These are phyloP conservation scores for Trichacis sp. DNA, from an alignment of 2,888 invertebrate genomes.

Conservation along the genomic window DNA sequence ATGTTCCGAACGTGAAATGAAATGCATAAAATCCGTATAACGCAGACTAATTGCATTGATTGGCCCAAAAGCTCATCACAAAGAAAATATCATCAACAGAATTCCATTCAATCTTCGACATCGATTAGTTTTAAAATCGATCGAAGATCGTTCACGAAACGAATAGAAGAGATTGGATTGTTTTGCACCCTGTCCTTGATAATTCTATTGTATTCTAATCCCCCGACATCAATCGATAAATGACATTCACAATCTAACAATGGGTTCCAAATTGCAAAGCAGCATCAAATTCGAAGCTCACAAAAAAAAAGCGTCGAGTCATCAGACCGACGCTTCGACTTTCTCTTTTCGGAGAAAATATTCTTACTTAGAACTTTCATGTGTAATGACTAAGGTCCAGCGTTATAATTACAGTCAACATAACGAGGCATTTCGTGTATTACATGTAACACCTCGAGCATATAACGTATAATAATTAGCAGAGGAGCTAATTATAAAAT, in stretches of 20 bases:
- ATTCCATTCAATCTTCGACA: too few relatives aligned
- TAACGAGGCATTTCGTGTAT: constrained; percentile 32
- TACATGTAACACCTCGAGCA: constrained; percentile 33
- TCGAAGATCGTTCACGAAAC: too few relatives aligned
- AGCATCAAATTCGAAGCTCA: constrained; percentile 16
- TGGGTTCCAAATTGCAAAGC: constrained; percentile 12
- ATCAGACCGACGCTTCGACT: constrained; percentile 28
- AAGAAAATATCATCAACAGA: too few relatives aligned
- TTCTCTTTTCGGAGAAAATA: constrained; percentile 41
- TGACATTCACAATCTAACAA: constrained; percentile 21
- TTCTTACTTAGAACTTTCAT: constrained; percentile 29
- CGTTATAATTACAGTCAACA: constrained; percentile 34
- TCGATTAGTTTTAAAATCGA: too few relatives aligned
- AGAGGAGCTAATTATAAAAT: constrained; percentile 22
- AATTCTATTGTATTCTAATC: background rate
- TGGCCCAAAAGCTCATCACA: too few relatives aligned
- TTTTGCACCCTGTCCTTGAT: background rate
- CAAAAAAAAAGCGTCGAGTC: constrained; percentile 24
- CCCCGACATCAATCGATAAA: background rate
- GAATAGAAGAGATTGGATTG: too few relatives aligned
- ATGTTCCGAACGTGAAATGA: too few relatives aligned
- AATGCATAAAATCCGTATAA: too few relatives aligned
- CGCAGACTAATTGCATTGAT: too few relatives aligned
- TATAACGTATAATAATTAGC: constrained; percentile 26
- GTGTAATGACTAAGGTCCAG: constrained; percentile 30